Base-by-base conservation (phyloP, 2,797 vertebrate species). In the Ispidina picta region DNA sequence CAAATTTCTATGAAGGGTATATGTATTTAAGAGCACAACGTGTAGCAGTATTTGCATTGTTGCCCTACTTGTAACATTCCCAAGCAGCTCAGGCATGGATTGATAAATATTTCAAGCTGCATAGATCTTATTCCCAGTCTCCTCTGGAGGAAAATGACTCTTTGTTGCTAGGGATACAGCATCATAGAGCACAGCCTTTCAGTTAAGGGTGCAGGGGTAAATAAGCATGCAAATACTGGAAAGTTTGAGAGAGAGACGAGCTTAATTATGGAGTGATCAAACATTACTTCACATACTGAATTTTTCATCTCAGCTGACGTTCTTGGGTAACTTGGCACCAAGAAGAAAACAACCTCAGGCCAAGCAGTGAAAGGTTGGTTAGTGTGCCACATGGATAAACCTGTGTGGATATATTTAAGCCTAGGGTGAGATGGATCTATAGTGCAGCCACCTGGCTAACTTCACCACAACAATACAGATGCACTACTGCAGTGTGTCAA, bases 401-500 rank as follows among this genome's bases (percentile, higher is more conserved):
- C 85, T 8, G 6, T 35, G 31, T 35, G 17, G 48, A 14, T 54
- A 54, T 11, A 48, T 13, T 58, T 56, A 74, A 85, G 55, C 20
- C 28, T 46, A 54, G 39, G 23, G 58, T 35, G 12, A 94, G 65
- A 35, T 37, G 4, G 16, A 84, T 58, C 15, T 52, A 78, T 14
- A 82, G 46, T 3, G 16, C 37, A 59, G 54, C 25, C n/a, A 66
- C 41, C 13, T 37, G 37, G 37, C 18, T 39, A 23, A 52, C 39
- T 69, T 37, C 46, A 60, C 8, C 2, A 0, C 4, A 3, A 64
- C 37, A 70, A 35, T 5, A 77, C 2, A 3, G 71, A 33, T 0
- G 9, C 48, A 41, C 3, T 12, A 62, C 39, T 10, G 4, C 2
- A 68, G 18, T 4, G 23, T 6, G 18, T 44, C 48, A 69, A n/a